Conservation (phyloP, 2,113 vertebrate species). For the Puntigrus tetrazona region DNA sequence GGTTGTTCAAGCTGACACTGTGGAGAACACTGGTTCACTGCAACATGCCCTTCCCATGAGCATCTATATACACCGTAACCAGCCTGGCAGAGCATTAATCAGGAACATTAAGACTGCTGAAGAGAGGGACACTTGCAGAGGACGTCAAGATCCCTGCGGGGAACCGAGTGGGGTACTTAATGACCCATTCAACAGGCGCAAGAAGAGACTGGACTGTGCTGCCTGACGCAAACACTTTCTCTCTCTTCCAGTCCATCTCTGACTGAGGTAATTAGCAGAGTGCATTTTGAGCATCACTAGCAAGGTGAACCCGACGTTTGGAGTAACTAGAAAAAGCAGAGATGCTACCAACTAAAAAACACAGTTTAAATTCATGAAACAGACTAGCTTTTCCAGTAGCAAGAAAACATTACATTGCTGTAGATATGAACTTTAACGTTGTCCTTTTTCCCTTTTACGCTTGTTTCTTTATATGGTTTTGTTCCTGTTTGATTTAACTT, state of each 20-base stretch:
- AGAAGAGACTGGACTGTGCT: constrained; percentile 4
- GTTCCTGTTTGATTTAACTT: too few species aligned
- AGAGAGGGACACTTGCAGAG: constrained; percentile 34
- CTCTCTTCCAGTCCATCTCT: not conserved
- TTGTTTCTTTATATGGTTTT: too few species aligned
- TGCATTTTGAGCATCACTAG: constrained; percentile 20
- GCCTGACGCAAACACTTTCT: constrained; percentile 1
- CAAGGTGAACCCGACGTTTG: not conserved
- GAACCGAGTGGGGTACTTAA: constrained; percentile 28
- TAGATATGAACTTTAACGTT: too few species aligned
- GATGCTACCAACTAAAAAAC: not conserved
- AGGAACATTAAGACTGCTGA: constrained; percentile 25
- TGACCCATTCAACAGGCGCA: constrained; percentile 26
- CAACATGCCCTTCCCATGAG: not conserved
- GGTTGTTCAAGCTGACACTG: too few species aligned
- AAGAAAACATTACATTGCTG: not conserved
- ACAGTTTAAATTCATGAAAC: not conserved
- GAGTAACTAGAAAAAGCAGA: not conserved
- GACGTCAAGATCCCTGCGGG: constrained; percentile 30
- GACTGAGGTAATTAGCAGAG: constrained; percentile 38
- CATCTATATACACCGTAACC: constrained; percentile 36
- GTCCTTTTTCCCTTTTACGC: too few species aligned
- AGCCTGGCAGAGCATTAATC: constrained; percentile 48
- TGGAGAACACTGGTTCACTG: not conserved
- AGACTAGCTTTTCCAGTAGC: not conserved